phyloP scores from a whole-genome alignment of 92 coral and sea anemone genomes.

The Desmophyllum pertusum region DNA sequence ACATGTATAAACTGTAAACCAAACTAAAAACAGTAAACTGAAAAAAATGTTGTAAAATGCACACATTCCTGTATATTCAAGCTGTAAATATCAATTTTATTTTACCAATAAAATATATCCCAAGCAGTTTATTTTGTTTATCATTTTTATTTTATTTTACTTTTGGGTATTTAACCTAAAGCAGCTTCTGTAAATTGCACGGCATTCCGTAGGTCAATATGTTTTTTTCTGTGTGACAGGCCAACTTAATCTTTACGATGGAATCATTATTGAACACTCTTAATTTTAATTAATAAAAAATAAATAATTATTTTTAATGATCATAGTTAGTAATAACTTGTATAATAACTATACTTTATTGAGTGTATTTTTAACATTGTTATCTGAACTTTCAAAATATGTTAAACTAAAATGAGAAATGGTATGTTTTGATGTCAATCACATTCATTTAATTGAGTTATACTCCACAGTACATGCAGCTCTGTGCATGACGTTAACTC shows the following conservation, averaged over 20 bases:
- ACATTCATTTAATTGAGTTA: neutral
- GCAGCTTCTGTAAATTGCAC: constrained; percentile 21
- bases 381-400: neutral
- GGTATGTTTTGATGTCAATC: neutral
- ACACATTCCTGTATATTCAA: constrained; percentile 22
- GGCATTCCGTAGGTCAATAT: neutral
- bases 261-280: neutral
- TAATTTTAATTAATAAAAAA: neutral
- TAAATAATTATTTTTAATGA: neutral
- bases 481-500: neutral
- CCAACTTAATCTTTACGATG: constrained; percentile 23
- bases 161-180: neutral
- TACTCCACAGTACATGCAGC: neutral
- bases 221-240: constrained; percentile 55
- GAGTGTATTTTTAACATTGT: neutral
- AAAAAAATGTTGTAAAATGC: constrained; percentile 9
- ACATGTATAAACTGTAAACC: neutral
- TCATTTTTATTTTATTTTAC: constrained; percentile 17
- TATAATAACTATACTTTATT: neutral
- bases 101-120: constrained; percentile 34
- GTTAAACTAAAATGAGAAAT: neutral
- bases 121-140: constrained; percentile 26
- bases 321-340: neutral
- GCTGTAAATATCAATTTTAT: constrained; percentile 43
- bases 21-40: neutral